These are phyloP conservation scores for Gymnosoma rotundatum DNA, from an alignment of 2,888 invertebrate species.

Conservation along the genomic window DNA sequence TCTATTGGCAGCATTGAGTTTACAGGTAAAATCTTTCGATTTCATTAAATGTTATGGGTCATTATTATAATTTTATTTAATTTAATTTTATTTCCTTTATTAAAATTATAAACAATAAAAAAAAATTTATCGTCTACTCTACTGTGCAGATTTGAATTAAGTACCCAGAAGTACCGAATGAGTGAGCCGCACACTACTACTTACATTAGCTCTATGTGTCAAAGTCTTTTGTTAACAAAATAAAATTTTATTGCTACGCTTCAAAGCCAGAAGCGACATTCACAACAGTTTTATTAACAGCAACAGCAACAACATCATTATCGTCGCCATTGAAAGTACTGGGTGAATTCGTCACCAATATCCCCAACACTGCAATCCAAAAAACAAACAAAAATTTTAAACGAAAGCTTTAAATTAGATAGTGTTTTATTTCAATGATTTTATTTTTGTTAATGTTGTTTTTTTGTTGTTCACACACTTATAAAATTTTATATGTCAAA, in stretches of 20 bases:
- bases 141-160: neutral
- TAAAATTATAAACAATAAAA: neutral
- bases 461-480: slow-evolving; percentile 23
- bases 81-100: too few relatives aligned
- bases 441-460: neutral
- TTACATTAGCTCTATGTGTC: neutral
- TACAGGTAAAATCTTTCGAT: too few relatives aligned
- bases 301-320: slow-evolving; percentile 27
- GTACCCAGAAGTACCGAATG: neutral
- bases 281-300: slow-evolving; percentile 29
- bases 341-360: slow-evolving; percentile 47
- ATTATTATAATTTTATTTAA: neutral
- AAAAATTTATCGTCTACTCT: neutral
- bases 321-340: slow-evolving; percentile 18
- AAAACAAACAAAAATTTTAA: neutral
- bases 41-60: too few relatives aligned
- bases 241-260: slow-evolving; percentile 46
- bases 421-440: neutral
- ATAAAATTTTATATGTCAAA: neutral
- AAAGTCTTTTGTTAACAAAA: slow-evolving; percentile 40
- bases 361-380: slow-evolving; percentile 2
- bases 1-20: too few relatives aligned
- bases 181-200: neutral
- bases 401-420: slow-evolving; percentile 31
- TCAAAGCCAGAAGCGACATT: slow-evolving; percentile 25